These are phyloP conservation scores for Platalea minor DNA, from an alignment of 2,797 vertebrate species.

Conservation along the genomic window DNA sequence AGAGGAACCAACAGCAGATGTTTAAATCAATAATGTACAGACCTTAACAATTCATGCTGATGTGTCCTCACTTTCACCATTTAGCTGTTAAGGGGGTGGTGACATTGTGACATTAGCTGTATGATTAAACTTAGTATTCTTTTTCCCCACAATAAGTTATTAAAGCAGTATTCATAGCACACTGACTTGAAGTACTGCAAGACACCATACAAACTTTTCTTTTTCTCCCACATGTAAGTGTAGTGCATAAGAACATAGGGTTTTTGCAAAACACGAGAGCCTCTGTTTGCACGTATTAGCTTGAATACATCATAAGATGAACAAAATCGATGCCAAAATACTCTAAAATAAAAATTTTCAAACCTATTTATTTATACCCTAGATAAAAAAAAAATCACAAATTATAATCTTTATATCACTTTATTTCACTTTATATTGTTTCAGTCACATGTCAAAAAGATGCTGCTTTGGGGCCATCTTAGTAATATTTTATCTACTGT, in stretches of 20 bases:
- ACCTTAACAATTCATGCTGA: conserved; percentile 70
- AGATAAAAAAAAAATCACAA: neutral
- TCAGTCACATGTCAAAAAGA: neutral
- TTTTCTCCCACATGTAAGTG: neutral
- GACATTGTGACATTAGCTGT: conserved; percentile 23
- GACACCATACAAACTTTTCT: neutral
- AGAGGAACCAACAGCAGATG: conserved; percentile 75
- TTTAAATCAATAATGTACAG: conserved; percentile 80
- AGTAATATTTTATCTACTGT: neutral
- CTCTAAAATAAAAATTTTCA: neutral
- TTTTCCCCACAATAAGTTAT: conserved; percentile 24
- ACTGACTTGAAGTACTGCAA: neutral
- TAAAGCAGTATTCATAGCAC: conserved; percentile 50
- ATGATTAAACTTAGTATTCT: conserved; percentile 31
- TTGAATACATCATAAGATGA: neutral
- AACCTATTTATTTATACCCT: neutral
- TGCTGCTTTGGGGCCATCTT: neutral
- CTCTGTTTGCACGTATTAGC: neutral
- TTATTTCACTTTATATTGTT: neutral
- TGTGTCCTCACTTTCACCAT: conserved; percentile 56
- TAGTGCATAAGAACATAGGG: neutral
- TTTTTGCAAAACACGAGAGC: neutral
- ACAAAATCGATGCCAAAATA: neutral
- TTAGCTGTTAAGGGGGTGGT: conserved; percentile 50
- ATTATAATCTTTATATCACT: neutral